Base-by-base conservation (phyloP, 64 coral and sea anemone genomes). In the Montipora sp. region DNA sequence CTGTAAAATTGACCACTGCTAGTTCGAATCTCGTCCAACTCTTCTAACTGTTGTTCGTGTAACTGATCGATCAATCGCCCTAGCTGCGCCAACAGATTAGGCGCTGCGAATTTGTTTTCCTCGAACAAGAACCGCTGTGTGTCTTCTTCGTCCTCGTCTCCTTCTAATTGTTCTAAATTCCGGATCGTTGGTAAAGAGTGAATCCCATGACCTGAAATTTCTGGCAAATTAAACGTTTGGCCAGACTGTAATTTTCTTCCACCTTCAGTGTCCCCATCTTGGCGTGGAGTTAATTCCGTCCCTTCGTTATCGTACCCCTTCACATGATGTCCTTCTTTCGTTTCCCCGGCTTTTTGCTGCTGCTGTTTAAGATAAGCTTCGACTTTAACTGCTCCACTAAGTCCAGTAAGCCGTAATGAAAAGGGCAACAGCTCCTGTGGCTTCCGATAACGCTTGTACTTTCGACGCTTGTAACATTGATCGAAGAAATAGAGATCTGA, bases 101-200 rank as follows among this genome's bases (percentile, higher is more conserved):
- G 97, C n/a, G 97, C 94, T 4, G 97, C 97, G 75, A 98, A 98
- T 78, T 98, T 98, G 61, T 98, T 98, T 57, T 98, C 97, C 51
- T 98, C 97, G 79, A 98, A 98, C 47, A 98, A 80, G 88, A 98
- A 98, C 51, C 97, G 74, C 55, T 98, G 97, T 1, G 97, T 98
- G 75, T 98, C 94, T 84, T 98, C 97, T 58, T 98, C 97, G 7
- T 98, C 97, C 23, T 98, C 97, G 65, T 95, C 93, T 36, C 91
- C 91, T 89, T 98, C 96, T 19, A 95, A 10, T 51, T 98, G 93
- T 10, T 98, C 96, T 48, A 90, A 87, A 80, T 92, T 96, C 90
- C 87, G 90, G 47, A 98, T 89, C 8, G 75, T 91, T 22, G 90
- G 75, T 19, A 77, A 59, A 2, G 81, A 89, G 20, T 89, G 78